Percentiles rank a stretch among this genome's conserved stretches.
Evolutionary conservation across 1,140 invertebrate genomes (phyloP).

Genomic region (Conus betulinus): DNA sequence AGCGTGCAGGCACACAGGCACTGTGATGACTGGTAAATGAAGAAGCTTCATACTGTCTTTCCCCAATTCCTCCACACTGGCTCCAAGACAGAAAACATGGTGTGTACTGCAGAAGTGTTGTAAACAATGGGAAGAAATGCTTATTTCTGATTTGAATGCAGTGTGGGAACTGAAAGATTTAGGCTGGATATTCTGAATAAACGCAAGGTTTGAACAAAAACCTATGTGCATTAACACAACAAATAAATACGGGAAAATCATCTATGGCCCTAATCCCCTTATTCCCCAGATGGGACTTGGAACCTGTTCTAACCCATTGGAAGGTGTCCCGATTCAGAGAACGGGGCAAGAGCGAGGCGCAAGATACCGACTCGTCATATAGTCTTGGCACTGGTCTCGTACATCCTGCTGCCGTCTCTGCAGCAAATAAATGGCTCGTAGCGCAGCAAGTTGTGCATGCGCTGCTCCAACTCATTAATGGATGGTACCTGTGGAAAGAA

Average conservation of each 20-base stretch:
- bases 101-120: too few species aligned
- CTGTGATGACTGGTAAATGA: too few species aligned
- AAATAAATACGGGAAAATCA: neutral
- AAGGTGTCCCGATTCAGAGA: slow-evolving; percentile 6
- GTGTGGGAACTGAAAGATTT: too few species aligned
- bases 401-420: slow-evolving; percentile 91
- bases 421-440: slow-evolving; percentile 85
- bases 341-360: slow-evolving; percentile 29
- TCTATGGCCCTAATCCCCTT: neutral
- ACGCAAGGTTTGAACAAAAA: too few species aligned
- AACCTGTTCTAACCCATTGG: slow-evolving; percentile 22
- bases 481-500: slow-evolving; percentile 81
- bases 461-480: slow-evolving; percentile 87
- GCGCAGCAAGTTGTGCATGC: slow-evolving; percentile 84
- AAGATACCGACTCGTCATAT: slow-evolving; percentile 78
- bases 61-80: too few species aligned
- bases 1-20: too few species aligned
- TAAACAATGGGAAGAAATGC: too few species aligned
- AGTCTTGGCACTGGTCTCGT: slow-evolving; percentile 94
- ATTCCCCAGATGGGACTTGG: neutral
- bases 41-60: too few species aligned
- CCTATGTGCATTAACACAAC: too few species aligned
- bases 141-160: too few species aligned
- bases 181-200: too few species aligned
- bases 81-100: too few species aligned